Percentiles rank a stretch among this genome's conserved stretches.
phyloP scores from a whole-genome alignment of 2,888 invertebrate species.

The Leptura quadrifasciata region DNA sequence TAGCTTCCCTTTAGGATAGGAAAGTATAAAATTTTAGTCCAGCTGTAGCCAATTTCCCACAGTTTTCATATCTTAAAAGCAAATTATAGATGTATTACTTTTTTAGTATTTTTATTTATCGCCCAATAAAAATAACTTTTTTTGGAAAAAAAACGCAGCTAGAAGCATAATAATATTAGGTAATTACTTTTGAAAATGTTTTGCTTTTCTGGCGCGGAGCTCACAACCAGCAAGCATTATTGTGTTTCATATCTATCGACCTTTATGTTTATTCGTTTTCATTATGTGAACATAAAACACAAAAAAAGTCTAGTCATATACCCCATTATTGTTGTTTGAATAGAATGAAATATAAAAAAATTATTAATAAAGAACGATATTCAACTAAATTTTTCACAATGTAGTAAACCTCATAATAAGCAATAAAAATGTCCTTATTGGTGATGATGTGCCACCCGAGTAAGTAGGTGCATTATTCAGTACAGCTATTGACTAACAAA shows the following conservation, averaged over 20 bases:
- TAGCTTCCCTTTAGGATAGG: conserved; percentile 40
- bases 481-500: too few species aligned
- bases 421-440: too few species aligned
- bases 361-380: too few species aligned
- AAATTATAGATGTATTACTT: conserved; percentile 17
- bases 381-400: too few species aligned
- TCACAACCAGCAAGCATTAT: too few species aligned
- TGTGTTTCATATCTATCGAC: too few species aligned
- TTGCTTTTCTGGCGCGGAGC: neutral
- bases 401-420: too few species aligned
- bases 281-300: neutral
- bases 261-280: neutral
- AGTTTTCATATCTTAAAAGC: conserved; percentile 9
- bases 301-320: neutral
- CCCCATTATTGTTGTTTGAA: too few species aligned
- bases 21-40: conserved; percentile 46
- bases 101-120: conserved; percentile 19
- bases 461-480: too few species aligned
- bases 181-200: neutral
- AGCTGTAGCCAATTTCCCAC: conserved; percentile 10
- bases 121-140: conserved; percentile 1
- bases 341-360: too few species aligned
- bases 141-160: neutral
- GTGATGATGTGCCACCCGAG: too few species aligned
- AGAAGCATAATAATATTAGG: neutral